phyloP scores from a whole-genome alignment of 2,113 vertebrate species.

The Stegostoma tigrinum region DNA sequence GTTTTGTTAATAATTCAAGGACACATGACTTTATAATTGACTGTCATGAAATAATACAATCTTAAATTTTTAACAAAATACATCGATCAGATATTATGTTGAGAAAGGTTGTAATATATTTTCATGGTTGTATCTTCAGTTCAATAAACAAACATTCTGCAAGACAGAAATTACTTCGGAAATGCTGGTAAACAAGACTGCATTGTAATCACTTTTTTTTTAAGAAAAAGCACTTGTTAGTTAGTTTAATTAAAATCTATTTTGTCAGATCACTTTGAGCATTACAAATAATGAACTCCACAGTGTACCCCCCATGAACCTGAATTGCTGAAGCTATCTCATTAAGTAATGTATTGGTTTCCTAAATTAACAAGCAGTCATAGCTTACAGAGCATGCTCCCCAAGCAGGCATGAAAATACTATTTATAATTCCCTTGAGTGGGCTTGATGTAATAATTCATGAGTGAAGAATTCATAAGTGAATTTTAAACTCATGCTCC shows the following conservation, averaged over 20 bases:
- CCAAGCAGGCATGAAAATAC: not conserved
- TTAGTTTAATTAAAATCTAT: not conserved
- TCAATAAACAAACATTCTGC: not conserved
- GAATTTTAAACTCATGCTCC: not conserved
- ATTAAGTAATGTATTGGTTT: not conserved
- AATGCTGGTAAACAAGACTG: not conserved
- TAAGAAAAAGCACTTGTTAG: not conserved
- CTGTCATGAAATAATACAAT: not conserved
- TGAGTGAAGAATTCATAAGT: not conserved
- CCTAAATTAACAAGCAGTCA: not conserved
- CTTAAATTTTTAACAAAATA: not conserved
- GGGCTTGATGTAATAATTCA: not conserved
- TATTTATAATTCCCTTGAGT: not conserved
- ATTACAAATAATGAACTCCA: not conserved
- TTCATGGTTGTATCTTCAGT: not conserved
- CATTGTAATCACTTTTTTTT: not conserved
- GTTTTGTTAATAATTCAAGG: conserved; percentile 34
- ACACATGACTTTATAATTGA: not conserved
- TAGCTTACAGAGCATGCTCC: not conserved
- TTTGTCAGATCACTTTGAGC: not conserved
- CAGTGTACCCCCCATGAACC: not conserved
- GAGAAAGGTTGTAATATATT: not conserved
- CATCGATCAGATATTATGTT: not conserved
- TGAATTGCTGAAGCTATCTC: not conserved
- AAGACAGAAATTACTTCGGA: too few relatives aligned